These are phyloP conservation scores for Porites evermanni DNA, from an alignment of 92 coral and sea anemone genomes.

Conservation along the genomic window DNA sequence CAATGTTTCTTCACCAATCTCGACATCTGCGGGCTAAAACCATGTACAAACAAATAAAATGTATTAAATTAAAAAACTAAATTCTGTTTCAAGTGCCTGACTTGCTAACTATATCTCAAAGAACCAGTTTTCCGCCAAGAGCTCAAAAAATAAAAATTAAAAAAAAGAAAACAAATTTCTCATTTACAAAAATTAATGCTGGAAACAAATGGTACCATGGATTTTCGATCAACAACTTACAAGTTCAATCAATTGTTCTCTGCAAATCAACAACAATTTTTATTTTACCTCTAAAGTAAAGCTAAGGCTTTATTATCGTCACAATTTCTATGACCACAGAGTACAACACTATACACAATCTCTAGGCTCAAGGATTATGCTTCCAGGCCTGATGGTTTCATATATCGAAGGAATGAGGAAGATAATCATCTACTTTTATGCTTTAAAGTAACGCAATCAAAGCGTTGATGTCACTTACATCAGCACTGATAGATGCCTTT, in stretches of 20 bases:
- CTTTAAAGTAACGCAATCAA: not conserved
- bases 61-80: too few species aligned
- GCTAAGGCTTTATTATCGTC: not conserved
- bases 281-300: too few species aligned
- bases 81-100: too few species aligned
- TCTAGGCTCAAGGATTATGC: not conserved
- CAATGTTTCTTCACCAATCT: conserved; percentile 79
- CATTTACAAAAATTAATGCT: too few species aligned
- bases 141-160: too few species aligned
- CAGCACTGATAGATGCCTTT: conserved; percentile 70
- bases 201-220: too few species aligned
- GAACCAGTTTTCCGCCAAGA: too few species aligned
- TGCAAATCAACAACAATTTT: not conserved
- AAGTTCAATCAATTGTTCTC: not conserved
- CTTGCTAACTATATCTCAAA: too few species aligned
- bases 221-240: too few species aligned
- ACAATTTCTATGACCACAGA: too few species aligned
- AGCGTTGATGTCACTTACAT: conserved; percentile 30
- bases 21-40: conserved; percentile 70
- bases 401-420: not conserved
- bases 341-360: not conserved
- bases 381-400: not conserved
- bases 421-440: not conserved
- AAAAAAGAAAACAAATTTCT: too few species aligned
- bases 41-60: not conserved